Conservation (phyloP, 1,140 invertebrate species). For the Scylla paramamosain region DNA sequence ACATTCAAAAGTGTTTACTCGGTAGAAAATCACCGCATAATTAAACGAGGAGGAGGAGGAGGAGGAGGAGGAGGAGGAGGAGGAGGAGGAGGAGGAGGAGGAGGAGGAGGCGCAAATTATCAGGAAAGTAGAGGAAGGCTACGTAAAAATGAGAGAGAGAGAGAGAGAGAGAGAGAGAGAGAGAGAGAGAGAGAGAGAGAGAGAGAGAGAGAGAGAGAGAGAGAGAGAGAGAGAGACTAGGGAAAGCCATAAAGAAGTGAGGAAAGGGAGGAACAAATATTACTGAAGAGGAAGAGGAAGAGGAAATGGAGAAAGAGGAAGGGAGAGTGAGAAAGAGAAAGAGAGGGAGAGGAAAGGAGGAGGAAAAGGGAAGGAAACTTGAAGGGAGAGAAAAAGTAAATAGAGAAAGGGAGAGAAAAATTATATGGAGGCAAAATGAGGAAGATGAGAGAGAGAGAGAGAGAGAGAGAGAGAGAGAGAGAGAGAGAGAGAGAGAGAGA, state of each 20-base stretch:
- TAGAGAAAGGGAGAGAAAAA: not conserved
- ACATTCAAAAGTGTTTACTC: not conserved
- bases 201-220: constrained; percentile 32
- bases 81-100: not conserved
- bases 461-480: constrained; percentile 28
- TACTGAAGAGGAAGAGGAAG: not conserved
- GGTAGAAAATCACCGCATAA: not conserved
- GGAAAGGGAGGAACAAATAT: not conserved
- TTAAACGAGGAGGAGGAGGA: constrained; percentile 1
- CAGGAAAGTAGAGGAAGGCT: not conserved
- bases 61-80: not conserved
- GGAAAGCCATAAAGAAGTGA: not conserved
- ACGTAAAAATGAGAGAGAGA: not conserved
- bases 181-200: constrained; percentile 21
- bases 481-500: constrained; percentile 15
- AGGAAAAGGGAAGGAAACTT: not conserved
- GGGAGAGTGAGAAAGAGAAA: not conserved
- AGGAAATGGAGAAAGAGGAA: not conserved
- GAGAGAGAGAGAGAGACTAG: constrained; percentile 12
- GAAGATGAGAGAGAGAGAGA: not conserved
- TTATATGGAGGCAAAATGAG: not conserved
- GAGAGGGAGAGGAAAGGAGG: not conserved
- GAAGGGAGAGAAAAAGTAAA: too few species aligned
- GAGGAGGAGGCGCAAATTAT: not conserved
- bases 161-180: constrained; percentile 43